Evolutionary conservation across 2,797 vertebrate species (phyloP).

Genomic region (Dermochelys coriacea): DNA sequence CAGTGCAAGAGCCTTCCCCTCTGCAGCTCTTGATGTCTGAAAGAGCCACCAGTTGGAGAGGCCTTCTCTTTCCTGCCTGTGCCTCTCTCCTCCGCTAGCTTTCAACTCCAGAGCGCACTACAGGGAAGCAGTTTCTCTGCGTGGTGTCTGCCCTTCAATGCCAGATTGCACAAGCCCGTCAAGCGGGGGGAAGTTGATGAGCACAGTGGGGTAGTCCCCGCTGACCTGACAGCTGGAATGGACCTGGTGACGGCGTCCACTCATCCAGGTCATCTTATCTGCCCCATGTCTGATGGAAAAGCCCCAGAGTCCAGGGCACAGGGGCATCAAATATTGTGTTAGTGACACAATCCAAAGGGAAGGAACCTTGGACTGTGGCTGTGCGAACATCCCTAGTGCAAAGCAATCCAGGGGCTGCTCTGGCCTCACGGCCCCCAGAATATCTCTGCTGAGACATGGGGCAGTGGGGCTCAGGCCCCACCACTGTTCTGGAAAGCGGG

Average conservation of each 20-base stretch:
- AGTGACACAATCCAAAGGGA: not conserved
- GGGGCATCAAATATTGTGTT: not conserved
- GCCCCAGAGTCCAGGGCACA: not conserved
- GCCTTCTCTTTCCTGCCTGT: not conserved
- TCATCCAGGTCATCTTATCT: not conserved
- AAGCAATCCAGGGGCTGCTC: not conserved
- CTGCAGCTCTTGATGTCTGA: not conserved
- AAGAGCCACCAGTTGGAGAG: not conserved
- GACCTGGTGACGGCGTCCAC: not conserved
- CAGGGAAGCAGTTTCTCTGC: not conserved
- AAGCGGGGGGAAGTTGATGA: not conserved
- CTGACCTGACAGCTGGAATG: not conserved
- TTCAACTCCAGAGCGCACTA: not conserved
- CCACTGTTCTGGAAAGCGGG: too few species aligned
- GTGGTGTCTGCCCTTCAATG: fast-evolving
- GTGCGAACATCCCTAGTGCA: not conserved
- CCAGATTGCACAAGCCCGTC: not conserved
- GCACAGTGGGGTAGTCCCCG: not conserved
- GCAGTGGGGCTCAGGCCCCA: too few species aligned
- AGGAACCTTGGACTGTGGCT: not conserved
- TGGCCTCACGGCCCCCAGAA: not conserved
- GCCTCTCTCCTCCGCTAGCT: not conserved
- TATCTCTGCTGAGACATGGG: not conserved
- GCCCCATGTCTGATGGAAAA: not conserved
- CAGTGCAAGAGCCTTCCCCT: not conserved